A percentile compares a stretch with the other conserved stretches of the same genome.
Evolutionary conservation across 2,113 vertebrate species (phyloP).

Genomic region (Gavia stellata): DNA sequence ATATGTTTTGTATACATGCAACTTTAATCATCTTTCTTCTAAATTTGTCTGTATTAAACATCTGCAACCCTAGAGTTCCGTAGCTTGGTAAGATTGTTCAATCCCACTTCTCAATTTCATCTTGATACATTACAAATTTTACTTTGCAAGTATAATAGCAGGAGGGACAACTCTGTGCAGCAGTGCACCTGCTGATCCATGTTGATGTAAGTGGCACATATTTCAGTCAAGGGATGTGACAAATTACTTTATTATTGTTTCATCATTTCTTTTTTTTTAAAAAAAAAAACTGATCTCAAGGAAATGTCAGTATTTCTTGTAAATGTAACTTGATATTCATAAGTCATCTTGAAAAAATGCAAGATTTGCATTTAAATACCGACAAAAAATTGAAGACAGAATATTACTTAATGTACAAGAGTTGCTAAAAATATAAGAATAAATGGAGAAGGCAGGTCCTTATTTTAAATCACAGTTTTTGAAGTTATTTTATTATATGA

Average conservation of each 20-base stretch:
- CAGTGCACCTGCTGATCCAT: neutral
- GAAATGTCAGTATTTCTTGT: neutral
- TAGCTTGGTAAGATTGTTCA: neutral
- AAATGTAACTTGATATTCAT: conserved; percentile 18
- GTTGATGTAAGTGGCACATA: neutral
- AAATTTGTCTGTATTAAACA: neutral
- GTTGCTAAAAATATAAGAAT: neutral
- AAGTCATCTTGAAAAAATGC: neutral
- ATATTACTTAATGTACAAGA: neutral
- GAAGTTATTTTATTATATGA: neutral
- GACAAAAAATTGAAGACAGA: neutral
- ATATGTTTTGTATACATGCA: neutral
- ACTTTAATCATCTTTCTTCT: neutral
- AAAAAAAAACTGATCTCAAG: conserved; percentile 32
- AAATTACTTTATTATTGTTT: conserved; percentile 17
- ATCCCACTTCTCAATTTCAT: neutral
- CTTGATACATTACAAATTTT: neutral
- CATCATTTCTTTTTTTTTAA: conserved; percentile 28
- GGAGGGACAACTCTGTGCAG: neutral
- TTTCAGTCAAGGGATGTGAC: neutral
- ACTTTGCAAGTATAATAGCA: neutral
- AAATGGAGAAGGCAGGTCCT: neutral
- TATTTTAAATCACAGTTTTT: neutral
- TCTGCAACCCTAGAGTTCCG: neutral
- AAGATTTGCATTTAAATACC: neutral